Evolutionary conservation across 1,140 invertebrate genomes (phyloP).

Genomic region (Berghia stephanieae): DNA sequence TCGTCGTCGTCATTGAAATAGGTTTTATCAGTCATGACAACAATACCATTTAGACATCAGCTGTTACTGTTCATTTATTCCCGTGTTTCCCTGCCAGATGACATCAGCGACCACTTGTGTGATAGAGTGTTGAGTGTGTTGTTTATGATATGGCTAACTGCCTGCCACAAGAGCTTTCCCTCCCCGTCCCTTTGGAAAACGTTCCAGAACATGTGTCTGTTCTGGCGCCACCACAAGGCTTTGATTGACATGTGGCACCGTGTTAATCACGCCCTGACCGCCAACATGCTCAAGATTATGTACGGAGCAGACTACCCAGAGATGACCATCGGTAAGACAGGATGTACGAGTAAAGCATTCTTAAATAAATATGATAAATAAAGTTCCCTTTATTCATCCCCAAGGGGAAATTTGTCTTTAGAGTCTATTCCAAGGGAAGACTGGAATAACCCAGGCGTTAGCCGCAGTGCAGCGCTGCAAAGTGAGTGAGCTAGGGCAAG

Average conservation of each 20-base stretch:
- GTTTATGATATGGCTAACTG: slow-evolving; percentile 94
- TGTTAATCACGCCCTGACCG: slow-evolving; percentile 88
- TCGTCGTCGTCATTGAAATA: no score
- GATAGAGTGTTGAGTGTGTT: slow-evolving; percentile 90
- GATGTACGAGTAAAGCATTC: neutral
- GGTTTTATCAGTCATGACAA: no score
- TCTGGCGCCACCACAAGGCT: slow-evolving; percentile 91
- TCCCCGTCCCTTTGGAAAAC: slow-evolving; percentile 96
- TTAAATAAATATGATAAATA: neutral
- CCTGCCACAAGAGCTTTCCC: slow-evolving; percentile 89
- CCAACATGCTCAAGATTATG: slow-evolving; percentile 84
- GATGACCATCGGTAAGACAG: slow-evolving; percentile 71
- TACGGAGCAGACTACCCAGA: slow-evolving; percentile 88
- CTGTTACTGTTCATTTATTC: no score
- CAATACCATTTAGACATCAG: no score
- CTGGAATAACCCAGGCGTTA: no score
- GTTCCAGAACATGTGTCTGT: slow-evolving; percentile 87
- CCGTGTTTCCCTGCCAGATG: slow-evolving; percentile 73
- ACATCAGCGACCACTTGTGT: slow-evolving; percentile 93
- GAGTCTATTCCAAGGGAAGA: no score
- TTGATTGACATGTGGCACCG: slow-evolving; percentile 93
- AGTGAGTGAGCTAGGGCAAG: no score
- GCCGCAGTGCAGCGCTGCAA: no score
- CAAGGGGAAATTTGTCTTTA: no score
- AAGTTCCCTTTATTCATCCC: no score